Conservation (phyloP, 1,140 invertebrate species). For the Yoshiicerus persimilis region DNA sequence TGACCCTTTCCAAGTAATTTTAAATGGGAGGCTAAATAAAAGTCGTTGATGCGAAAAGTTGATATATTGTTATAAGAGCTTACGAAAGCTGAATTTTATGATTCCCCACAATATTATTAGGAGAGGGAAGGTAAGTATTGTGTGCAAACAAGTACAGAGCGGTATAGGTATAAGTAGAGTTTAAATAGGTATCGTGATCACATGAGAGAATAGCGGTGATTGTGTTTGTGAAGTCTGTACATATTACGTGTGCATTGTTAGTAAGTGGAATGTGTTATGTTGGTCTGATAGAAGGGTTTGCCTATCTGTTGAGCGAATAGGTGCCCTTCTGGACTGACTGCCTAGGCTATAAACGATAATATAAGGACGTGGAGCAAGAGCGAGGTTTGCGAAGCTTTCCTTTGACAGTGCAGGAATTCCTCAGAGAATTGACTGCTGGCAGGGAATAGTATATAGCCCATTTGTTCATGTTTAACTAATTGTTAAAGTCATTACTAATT, state of each 20-base stretch:
- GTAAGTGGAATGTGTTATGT: neutral
- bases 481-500: slow-evolving; percentile 51
- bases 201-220: neutral
- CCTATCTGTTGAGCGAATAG: slow-evolving; percentile 11
- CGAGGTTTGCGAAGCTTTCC: neutral
- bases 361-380: neutral
- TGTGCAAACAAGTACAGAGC: neutral
- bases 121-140: neutral
- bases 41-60: neutral
- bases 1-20: neutral
- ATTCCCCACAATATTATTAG: neutral
- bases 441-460: slow-evolving; percentile 38
- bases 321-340: neutral
- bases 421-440: slow-evolving; percentile 28
- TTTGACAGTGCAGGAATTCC: slow-evolving; percentile 29
- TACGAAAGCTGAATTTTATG: neutral
- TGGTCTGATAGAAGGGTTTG: neutral
- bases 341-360: neutral
- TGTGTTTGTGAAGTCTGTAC: neutral
- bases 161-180: neutral
- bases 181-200: neutral
- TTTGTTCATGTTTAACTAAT: slow-evolving; percentile 51
- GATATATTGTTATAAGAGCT: neutral
- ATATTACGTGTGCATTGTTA: neutral
- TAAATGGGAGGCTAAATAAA: neutral